These are phyloP conservation scores for Volucella zonaria DNA, from an alignment of 2,888 invertebrate species.

Conservation along the genomic window DNA sequence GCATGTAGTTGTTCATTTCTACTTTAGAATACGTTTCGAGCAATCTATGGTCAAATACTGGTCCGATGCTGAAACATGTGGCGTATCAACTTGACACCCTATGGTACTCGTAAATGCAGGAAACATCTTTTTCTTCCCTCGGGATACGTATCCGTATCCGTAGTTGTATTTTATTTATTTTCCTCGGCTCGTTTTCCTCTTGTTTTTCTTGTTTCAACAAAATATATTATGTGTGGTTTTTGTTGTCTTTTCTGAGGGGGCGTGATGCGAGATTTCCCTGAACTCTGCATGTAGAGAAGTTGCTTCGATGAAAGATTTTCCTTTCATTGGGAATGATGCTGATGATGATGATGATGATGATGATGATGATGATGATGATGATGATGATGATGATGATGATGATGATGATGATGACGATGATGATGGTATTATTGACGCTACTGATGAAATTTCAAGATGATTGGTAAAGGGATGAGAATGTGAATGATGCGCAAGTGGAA, in stretches of 20 bases:
- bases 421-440: conserved; percentile 20
- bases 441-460: conserved; percentile 64
- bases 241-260: too few relatives aligned
- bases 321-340: conserved; percentile 51
- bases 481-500: conserved; percentile 25
- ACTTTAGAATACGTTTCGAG: too few relatives aligned
- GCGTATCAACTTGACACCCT: too few relatives aligned
- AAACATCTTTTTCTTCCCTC: background rate
- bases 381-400: conserved; percentile 63
- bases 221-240: background rate
- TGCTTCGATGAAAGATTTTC: conserved; percentile 58
- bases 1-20: too few relatives aligned
- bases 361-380: conserved; percentile 8
- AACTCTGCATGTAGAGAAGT: conserved; percentile 21
- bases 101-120: too few relatives aligned
- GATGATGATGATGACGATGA: conserved; percentile 62
- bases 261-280: conserved; percentile 17
- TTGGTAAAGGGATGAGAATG: conserved; percentile 43
- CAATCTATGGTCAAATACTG: too few relatives aligned
- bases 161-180: conserved; percentile 6
- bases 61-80: too few relatives aligned
- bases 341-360: conserved; percentile 65
- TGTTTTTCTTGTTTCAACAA: background rate
- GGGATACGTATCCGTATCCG: background rate
- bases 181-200: background rate